Evolutionary conservation across 2,797 vertebrate species (phyloP), one percentile per base, ranked within the genome.

Genomic region (Poecile montanus): DNA sequence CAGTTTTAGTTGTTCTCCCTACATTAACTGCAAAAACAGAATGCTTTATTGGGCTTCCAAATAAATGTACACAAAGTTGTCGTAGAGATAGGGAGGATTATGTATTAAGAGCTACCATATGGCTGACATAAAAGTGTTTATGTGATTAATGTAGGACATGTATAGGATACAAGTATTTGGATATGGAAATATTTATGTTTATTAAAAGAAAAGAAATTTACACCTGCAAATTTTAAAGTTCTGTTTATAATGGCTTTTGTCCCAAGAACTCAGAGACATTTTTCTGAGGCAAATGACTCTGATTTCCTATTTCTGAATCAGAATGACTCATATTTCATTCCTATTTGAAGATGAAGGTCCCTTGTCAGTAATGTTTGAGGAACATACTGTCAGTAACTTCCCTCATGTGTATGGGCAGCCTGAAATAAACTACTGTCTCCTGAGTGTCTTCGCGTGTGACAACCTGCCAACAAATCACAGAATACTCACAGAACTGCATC

Each of bases 391-490:
- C 89, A 87, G 5, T 77, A 86, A 53, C 58, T 81, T 92, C 80
- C 68, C 79, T 85, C 66, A 63, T 67, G 62, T 68, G 94, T 88
- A 96, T 75, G 82, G 91, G 68, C 89, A 91, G 71, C 53, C 74
- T 88, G 89, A 94, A 96, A 97, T 91, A 97, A 97, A 81, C 78
- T 79, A 56, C 71, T 81, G 93, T 62, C 89, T 97, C 87, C 94
- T 91, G 92, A 78, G 56, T 67, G 80, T 79, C 93, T 97, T 63
- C 13, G 18, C 94, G 86, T 90, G 79, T 95, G 93, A 95, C 88
- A 97, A 91, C 86, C 93, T 96, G 92, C 80, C 93, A 97, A 94
- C 30, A 19, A 96, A 93, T 86, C 73, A 79, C 93, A 94, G 86
- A 89, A 74, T 36, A 68, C 81, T 96, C 88, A 92, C 81, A 95